A percentile compares a stretch with the other conserved stretches of the same genome.
phyloP scores from a whole-genome alignment of 64 coral and sea anemone species.

The Dendronephthya gigantea region DNA sequence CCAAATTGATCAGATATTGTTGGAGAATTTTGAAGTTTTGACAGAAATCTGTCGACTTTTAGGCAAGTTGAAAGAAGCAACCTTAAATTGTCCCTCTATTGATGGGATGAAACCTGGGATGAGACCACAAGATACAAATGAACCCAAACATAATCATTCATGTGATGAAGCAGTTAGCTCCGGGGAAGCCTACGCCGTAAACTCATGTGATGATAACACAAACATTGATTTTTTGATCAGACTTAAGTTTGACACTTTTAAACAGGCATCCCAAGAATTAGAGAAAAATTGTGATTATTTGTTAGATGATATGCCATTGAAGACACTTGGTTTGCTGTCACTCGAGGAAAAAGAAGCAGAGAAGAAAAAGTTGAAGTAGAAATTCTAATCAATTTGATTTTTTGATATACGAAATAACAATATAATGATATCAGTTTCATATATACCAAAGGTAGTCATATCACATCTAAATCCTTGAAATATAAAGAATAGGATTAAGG shows the following conservation, averaged over 20 bases:
- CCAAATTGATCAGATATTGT: not conserved
- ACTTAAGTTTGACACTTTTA: not conserved
- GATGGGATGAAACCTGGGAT: too few species aligned
- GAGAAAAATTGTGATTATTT: slow-evolving; percentile 1
- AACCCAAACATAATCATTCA: not conserved
- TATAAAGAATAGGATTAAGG: too few species aligned
- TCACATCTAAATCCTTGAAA: too few species aligned
- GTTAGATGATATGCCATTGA: not conserved
- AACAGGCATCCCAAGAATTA: not conserved
- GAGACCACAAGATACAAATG: too few species aligned
- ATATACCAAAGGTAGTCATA: too few species aligned
- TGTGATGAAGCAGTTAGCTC: not conserved
- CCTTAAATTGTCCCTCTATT: too few species aligned
- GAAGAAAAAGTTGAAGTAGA: not conserved
- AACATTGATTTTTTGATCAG: not conserved
- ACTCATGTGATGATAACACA: not conserved
- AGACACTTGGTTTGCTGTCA: not conserved
- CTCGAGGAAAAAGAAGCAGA: not conserved
- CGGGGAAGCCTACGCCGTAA: not conserved
- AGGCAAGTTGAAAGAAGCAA: not conserved
- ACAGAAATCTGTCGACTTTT: slow-evolving; percentile 5
- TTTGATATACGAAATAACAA: too few species aligned
- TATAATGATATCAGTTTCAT: too few species aligned
- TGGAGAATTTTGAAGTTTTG: slow-evolving; percentile 2
- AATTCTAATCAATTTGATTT: too few species aligned